phyloP scores from a whole-genome alignment of 2,113 vertebrate species.

The Siniperca chuatsi region DNA sequence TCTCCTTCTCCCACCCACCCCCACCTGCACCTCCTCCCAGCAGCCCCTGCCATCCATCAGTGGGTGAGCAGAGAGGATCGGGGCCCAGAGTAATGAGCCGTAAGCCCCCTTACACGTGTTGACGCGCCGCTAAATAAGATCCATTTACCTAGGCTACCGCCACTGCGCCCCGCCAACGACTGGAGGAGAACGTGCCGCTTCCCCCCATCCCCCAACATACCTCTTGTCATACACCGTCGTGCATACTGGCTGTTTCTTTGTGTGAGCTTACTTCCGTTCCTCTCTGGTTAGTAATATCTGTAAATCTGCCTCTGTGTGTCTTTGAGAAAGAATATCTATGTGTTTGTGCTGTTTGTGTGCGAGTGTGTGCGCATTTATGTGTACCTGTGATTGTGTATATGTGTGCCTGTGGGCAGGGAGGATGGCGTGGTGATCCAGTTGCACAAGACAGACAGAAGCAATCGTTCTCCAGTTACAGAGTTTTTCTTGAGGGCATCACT shows the following conservation, averaged over 20 bases:
- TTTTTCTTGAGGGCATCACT: conserved; percentile 81
- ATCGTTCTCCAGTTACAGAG: conserved; percentile 80
- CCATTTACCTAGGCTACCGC: conserved; percentile 83
- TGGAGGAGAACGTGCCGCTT: conserved; percentile 51
- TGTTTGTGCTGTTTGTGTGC: not conserved
- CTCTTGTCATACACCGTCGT: conserved; percentile 28
- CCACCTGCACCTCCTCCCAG: conserved; percentile 62
- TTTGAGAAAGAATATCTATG: conserved; percentile 34
- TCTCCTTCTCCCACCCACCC: conserved; percentile 33
- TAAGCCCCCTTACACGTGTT: conserved; percentile 86
- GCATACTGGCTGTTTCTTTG: conserved; percentile 17
- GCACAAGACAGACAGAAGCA: conserved; percentile 81
- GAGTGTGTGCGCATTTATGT: not conserved
- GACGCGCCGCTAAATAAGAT: conserved; percentile 87
- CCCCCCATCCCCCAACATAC: conserved; percentile 28
- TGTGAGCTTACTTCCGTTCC: conserved; percentile 2
- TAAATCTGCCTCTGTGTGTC: conserved; percentile 31
- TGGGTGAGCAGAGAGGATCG: conserved; percentile 73
- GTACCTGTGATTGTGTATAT: conserved; percentile 9
- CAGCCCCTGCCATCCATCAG: conserved; percentile 82
- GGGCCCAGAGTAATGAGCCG: conserved; percentile 84
- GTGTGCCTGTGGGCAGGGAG: conserved; percentile 62
- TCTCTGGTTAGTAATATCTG: conserved; percentile 18
- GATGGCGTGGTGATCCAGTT: conserved; percentile 72
- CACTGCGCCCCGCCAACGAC: conserved; percentile 49